These are phyloP conservation scores for Myoxocephalus aenaeus DNA, from an alignment of 2,797 vertebrate species.

Conservation along the genomic window DNA sequence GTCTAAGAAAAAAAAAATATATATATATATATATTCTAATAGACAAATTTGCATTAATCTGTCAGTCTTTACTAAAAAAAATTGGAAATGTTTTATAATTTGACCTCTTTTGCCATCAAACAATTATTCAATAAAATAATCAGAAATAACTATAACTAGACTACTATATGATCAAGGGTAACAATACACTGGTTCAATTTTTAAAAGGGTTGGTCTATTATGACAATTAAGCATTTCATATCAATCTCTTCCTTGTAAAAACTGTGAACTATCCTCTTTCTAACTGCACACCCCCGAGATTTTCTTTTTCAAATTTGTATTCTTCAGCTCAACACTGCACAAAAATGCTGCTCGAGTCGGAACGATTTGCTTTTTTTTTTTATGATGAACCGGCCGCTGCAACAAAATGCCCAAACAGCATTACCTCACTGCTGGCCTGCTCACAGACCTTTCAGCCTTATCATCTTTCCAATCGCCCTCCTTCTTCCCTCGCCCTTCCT, in stretches of 20 bases:
- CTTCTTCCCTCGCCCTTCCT: conserved; percentile 42
- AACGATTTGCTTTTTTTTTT: neutral
- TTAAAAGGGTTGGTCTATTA: neutral
- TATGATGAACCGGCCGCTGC: conserved; percentile 39
- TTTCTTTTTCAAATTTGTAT: neutral
- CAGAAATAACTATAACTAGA: neutral
- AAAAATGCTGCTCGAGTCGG: neutral
- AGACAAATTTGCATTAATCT: too few species aligned
- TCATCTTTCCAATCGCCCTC: conserved; percentile 39
- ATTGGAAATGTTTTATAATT: neutral
- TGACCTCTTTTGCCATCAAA: neutral
- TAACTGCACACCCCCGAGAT: neutral
- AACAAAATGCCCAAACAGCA: conserved; percentile 52
- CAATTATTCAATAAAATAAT: neutral
- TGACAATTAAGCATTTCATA: neutral
- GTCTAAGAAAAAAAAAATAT: neutral
- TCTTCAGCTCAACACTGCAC: neutral
- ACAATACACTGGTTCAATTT: neutral
- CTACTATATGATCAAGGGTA: neutral
- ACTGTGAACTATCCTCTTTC: neutral
- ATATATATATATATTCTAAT: too few species aligned
- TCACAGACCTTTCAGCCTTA: conserved; percentile 49
- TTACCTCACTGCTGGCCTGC: conserved; percentile 44
- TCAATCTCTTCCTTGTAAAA: neutral
- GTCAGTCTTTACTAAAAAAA: too few species aligned